Evolutionary conservation across 2,888 invertebrate species (phyloP), one percentile per base, ranked within the genome.

Genomic region (Imbricaverruca yamaguchii): DNA sequence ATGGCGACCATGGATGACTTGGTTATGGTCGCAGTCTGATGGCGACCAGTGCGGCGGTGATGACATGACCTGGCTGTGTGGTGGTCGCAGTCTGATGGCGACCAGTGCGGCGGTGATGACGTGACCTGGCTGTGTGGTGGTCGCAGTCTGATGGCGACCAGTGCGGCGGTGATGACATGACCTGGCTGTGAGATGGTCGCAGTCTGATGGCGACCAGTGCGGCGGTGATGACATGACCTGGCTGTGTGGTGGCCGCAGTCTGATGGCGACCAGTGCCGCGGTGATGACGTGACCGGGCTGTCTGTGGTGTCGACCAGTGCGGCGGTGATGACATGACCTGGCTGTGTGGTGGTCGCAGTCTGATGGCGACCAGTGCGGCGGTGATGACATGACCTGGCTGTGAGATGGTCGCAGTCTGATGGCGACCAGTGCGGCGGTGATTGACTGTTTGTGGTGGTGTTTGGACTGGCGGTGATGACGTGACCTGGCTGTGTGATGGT

Each of bases 181-280:
- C 39, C 39, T 39, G 39, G 39, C 39, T 39, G 39, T 39, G 39
- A 3, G 39, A 39, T 59, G 9, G 59, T 59, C 15, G 82, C 87
- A 96, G 98, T 89, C 91, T 99, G 87, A 96, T 99, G 91, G 96
- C 98, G 63, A 99, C 99, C 81, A 99, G 99, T 89, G 98, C 98
- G 80, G 96, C 98, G 69, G 39, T 39, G 39, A 39, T 39, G 39
- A 39, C 39, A 4, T 39, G 39, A 39, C 39, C 39, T 39, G 39
- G 39, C 39, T 39, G 39, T 39, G 39, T 39, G 39, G 4, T 59
- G 9, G 59, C 7, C 15, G 82, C 87, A 96, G 98, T 89, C 91
- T 99, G 87, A 96, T 99, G 91, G 96, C 98, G 63, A 99, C 99
- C 81, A 99, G 99, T 89, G 98, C 98, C 98, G 69, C 90, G 98